phyloP scores from a whole-genome alignment of 2,797 vertebrate genomes.

The Myotis vivesi region DNA sequence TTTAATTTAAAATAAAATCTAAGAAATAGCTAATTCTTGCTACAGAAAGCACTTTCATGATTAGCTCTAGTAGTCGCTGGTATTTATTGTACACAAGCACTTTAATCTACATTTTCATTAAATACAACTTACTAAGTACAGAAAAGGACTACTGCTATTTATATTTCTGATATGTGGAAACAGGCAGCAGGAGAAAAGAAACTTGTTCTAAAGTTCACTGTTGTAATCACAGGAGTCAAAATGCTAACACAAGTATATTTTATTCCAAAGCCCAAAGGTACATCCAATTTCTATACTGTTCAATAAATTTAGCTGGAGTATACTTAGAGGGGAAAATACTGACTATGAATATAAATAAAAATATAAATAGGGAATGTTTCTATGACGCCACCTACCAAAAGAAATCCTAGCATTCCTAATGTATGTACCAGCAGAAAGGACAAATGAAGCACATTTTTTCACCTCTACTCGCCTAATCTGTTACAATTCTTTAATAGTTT shows the following conservation, averaged over 20 bases:
- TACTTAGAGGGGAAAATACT: neutral
- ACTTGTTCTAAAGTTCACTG: neutral
- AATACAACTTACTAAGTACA: constrained; percentile 44
- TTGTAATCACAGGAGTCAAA: neutral
- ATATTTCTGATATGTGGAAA: constrained; percentile 6
- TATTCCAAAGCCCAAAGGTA: neutral
- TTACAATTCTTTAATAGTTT: neutral
- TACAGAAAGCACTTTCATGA: neutral
- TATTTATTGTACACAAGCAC: constrained; percentile 39
- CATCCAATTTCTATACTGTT: neutral
- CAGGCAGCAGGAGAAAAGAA: constrained; percentile 21
- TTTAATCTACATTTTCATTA: constrained; percentile 54
- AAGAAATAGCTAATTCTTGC: neutral
- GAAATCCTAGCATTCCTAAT: neutral
- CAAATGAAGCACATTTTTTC: neutral
- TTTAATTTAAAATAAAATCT: constrained; percentile 44
- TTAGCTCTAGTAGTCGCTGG: neutral
- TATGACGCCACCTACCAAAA: neutral
- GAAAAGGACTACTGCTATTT: constrained; percentile 36
- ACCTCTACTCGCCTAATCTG: neutral
- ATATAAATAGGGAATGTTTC: neutral
- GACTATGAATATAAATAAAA: neutral
- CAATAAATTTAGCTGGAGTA: neutral
- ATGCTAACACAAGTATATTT: neutral
- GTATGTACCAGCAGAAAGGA: neutral